A percentile compares a stretch with the other conserved stretches of the same genome.
Evolutionary conservation across 2,888 invertebrate species (phyloP).

Genomic region (Scaptodrosophila latifasciaeformis): DNA sequence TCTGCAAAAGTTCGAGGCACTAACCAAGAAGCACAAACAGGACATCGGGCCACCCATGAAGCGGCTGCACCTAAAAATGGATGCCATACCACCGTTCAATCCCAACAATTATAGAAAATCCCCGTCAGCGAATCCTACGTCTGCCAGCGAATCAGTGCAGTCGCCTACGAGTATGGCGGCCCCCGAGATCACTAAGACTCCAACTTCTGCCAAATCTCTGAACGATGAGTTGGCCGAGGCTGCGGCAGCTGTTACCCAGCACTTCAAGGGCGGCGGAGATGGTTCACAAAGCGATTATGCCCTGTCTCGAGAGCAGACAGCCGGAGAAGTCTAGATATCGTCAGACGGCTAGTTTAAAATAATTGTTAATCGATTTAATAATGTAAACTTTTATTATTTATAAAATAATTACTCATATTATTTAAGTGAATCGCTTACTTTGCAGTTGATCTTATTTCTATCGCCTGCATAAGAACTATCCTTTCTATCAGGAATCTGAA

Average conservation of each 20-base stretch:
- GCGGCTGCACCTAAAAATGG: conserved; percentile 73
- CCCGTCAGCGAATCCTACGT: conserved; percentile 69
- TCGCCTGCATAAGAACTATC: too few relatives aligned
- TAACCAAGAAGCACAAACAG: conserved; percentile 73
- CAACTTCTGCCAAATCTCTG: conserved; percentile 72
- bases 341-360: neutral
- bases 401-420: too few relatives aligned
- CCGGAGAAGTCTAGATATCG: conserved; percentile 14
- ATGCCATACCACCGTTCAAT: conserved; percentile 75
- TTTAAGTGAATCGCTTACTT: too few relatives aligned
- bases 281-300: conserved; percentile 58
- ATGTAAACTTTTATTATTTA: neutral
- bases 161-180: conserved; percentile 3
- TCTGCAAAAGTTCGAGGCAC: conserved; percentile 71
- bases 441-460: too few relatives aligned
- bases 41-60: conserved; percentile 74
- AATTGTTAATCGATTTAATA: conserved; percentile 15
- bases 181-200: conserved; percentile 67
- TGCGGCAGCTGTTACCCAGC: conserved; percentile 44
- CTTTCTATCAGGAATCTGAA: too few relatives aligned
- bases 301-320: conserved; percentile 48
- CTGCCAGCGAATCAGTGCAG: neutral
- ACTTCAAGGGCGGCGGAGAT: conserved; percentile 47
- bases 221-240: conserved; percentile 62
- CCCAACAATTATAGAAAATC: conserved; percentile 77